Evolutionary conservation across 2,797 vertebrate species (phyloP).

Genomic region (Argyrosomus regius): DNA sequence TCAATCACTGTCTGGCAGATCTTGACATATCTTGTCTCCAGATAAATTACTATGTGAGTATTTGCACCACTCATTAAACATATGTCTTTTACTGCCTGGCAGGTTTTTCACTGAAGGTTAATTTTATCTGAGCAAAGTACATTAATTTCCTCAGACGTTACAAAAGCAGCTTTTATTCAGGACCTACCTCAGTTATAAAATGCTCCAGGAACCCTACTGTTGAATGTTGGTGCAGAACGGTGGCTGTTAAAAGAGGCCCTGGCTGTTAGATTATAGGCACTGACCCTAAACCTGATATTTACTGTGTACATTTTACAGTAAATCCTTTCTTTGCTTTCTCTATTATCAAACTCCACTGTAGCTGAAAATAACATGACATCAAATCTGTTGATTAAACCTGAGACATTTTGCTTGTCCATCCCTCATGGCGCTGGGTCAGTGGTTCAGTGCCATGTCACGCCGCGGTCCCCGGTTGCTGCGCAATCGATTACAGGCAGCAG

Average conservation of each 20-base stretch:
- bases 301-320: not conserved
- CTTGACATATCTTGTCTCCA: not conserved
- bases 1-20: constrained; percentile 4
- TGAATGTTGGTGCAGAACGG: not conserved
- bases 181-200: not conserved
- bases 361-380: constrained; percentile 11
- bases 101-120: not conserved
- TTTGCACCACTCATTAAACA: not conserved
- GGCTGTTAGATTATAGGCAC: not conserved
- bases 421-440: constrained; percentile 13
- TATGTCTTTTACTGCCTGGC: not conserved
- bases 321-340: not conserved
- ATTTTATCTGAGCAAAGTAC: not conserved
- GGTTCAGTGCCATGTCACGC: constrained; percentile 44
- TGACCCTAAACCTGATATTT: constrained; percentile 17
- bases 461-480: constrained; percentile 14
- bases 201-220: not conserved
- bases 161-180: not conserved
- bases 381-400: not conserved
- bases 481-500: constrained; percentile 67
- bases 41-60: not conserved
- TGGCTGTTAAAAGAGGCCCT: not conserved
- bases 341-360: not conserved
- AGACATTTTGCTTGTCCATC: constrained; percentile 3
- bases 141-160: not conserved